A percentile compares a stretch with the other conserved stretches of the same genome.
Conservation (phyloP, 1,140 invertebrate genomes). For the Drosophila paulistorum region DNA sequence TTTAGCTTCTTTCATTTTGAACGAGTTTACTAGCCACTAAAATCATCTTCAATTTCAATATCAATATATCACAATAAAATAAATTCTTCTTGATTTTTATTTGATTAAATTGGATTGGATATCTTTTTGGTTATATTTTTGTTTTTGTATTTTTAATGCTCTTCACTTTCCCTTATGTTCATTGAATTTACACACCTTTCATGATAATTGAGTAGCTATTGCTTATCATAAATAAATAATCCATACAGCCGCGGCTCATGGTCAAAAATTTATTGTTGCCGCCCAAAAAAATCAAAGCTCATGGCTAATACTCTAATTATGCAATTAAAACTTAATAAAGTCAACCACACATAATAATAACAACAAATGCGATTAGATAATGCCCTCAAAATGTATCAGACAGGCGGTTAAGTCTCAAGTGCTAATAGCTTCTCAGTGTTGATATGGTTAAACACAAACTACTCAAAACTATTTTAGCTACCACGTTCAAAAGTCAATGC, state of each 20-base stretch:
- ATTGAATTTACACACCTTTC: conserved; percentile 11
- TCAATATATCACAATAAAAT: too few relatives aligned
- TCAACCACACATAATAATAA: conserved; percentile 19
- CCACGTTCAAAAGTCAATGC: conserved; percentile 1
- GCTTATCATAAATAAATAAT: conserved; percentile 6
- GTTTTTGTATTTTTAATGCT: not conserved
- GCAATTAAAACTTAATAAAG: conserved; percentile 64
- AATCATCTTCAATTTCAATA: too few relatives aligned
- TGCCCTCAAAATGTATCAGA: conserved; percentile 18
- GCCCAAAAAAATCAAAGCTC: conserved; percentile 59
- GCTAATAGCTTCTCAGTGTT: not conserved
- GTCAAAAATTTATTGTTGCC: conserved; percentile 24
- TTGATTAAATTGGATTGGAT: too few relatives aligned
- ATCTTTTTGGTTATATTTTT: too few relatives aligned
- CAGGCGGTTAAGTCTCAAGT: conserved; percentile 5
- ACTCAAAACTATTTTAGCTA: not conserved
- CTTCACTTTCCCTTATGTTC: not conserved
- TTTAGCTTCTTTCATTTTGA: too few relatives aligned
- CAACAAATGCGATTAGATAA: conserved; percentile 56
- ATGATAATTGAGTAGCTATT: conserved; percentile 3
- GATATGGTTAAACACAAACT: conserved; percentile 6
- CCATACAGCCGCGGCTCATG: not conserved
- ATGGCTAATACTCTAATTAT: conserved; percentile 54
- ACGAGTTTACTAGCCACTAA: too few relatives aligned
- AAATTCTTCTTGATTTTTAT: too few relatives aligned